A percentile compares a stretch with the other conserved stretches of the same genome.
These are phyloP conservation scores for Oreochromis spilurus DNA, from an alignment of 2,113 vertebrate genomes.

Conservation along the genomic window DNA sequence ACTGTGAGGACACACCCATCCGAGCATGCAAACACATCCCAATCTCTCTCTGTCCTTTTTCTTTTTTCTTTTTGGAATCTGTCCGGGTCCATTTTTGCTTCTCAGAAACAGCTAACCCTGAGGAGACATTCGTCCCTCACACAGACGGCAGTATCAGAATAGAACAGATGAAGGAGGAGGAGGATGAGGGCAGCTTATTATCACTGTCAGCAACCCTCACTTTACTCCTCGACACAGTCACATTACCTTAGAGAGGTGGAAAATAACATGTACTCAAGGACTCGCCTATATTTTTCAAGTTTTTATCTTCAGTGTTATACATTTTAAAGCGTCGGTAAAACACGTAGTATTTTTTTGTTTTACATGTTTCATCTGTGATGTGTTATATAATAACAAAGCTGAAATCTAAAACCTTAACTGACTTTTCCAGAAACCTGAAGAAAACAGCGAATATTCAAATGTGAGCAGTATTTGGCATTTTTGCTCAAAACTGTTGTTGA, in stretches of 20 bases:
- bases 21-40: constrained; percentile 20
- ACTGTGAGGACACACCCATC: constrained; percentile 16
- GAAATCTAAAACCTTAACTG: neutral
- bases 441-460: neutral
- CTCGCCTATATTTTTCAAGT: neutral
- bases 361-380: neutral
- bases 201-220: constrained; percentile 28
- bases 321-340: neutral
- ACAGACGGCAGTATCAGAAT: constrained; percentile 20
- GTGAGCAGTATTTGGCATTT: neutral
- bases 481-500: neutral
- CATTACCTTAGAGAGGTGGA: neutral
- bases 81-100: neutral
- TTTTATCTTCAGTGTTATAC: neutral
- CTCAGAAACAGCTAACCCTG: neutral
- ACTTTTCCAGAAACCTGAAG: neutral
- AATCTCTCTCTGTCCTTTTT: neutral
- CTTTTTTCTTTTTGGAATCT: neutral
- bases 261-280: neutral
- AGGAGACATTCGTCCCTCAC: constrained; percentile 56
- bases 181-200: neutral
- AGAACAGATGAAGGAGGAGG: constrained; percentile 10
- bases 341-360: neutral
- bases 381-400: neutral
- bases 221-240: neutral